Percentiles rank a stretch among this genome's conserved stretches.
These are phyloP conservation scores for Oreochromis aureus DNA, from an alignment of 2,113 vertebrate genomes.

Conservation along the genomic window DNA sequence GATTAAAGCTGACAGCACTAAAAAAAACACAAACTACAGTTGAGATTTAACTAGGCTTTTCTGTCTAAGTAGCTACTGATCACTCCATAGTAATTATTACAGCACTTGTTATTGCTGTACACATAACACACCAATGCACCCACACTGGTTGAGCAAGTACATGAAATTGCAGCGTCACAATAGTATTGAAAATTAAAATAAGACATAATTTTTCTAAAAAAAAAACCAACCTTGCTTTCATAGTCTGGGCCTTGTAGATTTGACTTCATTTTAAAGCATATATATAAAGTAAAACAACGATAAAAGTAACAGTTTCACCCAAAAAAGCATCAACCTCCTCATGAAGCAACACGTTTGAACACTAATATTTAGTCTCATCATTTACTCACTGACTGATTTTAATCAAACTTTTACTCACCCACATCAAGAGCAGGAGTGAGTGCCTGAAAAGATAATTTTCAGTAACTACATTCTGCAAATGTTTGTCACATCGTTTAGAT, in stretches of 20 bases:
- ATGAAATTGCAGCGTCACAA: background rate
- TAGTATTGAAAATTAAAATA: background rate
- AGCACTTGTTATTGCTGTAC: background rate
- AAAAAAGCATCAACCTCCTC: background rate
- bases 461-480: background rate
- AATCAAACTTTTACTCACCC: background rate
- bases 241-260: background rate
- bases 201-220: background rate
- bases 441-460: background rate
- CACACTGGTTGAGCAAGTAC: background rate
- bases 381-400: background rate
- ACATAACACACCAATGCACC: background rate
- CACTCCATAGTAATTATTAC: background rate
- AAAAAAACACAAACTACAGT: background rate
- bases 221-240: background rate
- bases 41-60: background rate
- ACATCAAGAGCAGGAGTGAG: background rate
- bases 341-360: background rate
- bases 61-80: background rate
- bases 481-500: background rate
- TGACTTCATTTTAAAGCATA: background rate
- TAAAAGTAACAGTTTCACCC: background rate
- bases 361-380: background rate
- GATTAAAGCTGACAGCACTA: no score
- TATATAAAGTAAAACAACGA: background rate